Percentiles rank a stretch among this genome's conserved stretches.
Conservation (phyloP, 2,888 invertebrate genomes). For the Nyleta sp. region DNA sequence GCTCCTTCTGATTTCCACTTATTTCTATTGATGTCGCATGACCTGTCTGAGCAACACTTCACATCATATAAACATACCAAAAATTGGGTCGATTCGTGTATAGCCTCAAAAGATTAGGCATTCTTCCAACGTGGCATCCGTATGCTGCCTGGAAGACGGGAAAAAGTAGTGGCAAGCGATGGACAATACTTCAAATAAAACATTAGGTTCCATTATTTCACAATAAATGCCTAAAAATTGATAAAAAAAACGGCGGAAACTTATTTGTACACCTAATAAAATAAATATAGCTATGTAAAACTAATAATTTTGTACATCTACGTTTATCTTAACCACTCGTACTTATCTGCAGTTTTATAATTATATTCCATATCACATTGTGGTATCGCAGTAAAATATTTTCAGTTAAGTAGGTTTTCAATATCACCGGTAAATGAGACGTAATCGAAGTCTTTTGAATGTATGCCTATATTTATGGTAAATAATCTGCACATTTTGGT, state of each 20-base stretch:
- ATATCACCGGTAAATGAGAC: no score
- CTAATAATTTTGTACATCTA: no score
- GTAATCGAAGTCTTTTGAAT: no score
- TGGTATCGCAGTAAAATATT: no score
- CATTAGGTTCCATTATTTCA: not conserved
- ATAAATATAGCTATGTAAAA: no score
- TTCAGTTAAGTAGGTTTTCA: no score
- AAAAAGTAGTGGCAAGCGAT: not conserved
- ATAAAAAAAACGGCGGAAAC: not conserved
- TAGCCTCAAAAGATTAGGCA: not conserved
- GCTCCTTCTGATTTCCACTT: slow-evolving; percentile 1
- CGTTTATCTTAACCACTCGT: no score
- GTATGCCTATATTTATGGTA: no score
- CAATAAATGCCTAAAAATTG: not conserved
- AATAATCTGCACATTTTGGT: no score
- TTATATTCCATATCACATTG: no score
- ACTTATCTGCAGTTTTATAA: no score
- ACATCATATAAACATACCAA: not conserved
- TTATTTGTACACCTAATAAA: slow-evolving; percentile 9
- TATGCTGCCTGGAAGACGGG: not conserved
- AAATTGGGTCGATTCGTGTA: slow-evolving; percentile 2
- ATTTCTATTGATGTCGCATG: slow-evolving; percentile 1
- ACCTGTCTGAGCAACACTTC: not conserved
- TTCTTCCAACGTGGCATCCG: not conserved
- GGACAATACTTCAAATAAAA: not conserved